phyloP scores from a whole-genome alignment of 2,113 vertebrate species.

The Psammodynastes pulverulentus region DNA sequence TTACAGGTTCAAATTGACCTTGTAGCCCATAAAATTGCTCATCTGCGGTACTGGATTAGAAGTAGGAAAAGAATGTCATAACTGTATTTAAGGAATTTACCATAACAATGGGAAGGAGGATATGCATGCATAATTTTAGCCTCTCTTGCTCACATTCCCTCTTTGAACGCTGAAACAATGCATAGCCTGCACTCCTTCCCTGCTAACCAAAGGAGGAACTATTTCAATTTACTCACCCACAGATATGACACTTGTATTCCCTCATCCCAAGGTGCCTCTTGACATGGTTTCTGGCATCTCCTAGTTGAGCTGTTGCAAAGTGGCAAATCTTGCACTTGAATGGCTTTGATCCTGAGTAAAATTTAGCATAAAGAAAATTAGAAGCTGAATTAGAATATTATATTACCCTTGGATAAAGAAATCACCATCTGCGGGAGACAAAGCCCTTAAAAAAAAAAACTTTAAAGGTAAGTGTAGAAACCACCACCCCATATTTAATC shows the following conservation, averaged over 20 bases:
- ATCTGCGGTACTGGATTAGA: slow-evolving; percentile 77
- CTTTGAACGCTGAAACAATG: slow-evolving; percentile 71
- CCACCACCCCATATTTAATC: slow-evolving; percentile 55
- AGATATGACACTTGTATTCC: slow-evolving; percentile 98
- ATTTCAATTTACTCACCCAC: slow-evolving; percentile 88
- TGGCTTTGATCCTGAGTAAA: slow-evolving; percentile 92
- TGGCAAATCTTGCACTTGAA: slow-evolving; percentile 99
- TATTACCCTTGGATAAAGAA: slow-evolving; percentile 60
- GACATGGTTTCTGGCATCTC: slow-evolving; percentile 97
- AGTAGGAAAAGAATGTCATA: slow-evolving; percentile 83
- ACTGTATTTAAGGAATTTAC: slow-evolving; percentile 83
- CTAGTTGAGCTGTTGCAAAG: slow-evolving; percentile 97
- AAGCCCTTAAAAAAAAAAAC: slow-evolving; percentile 51
- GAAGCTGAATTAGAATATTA: slow-evolving; percentile 69
- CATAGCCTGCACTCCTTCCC: slow-evolving; percentile 51
- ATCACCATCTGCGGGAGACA: slow-evolving; percentile 54
- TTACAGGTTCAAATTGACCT: slow-evolving; percentile 88
- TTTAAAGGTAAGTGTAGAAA: slow-evolving; percentile 3
- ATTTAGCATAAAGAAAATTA: slow-evolving; percentile 71
- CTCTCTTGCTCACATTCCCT: slow-evolving; percentile 68
- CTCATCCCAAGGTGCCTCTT: slow-evolving; percentile 98
- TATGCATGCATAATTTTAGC: slow-evolving; percentile 76
- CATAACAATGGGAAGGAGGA: slow-evolving; percentile 81
- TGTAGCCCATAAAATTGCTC: slow-evolving; percentile 83
- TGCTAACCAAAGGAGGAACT: slow-evolving; percentile 56